Evolutionary conservation across 2,113 vertebrate species (phyloP).

Genomic region (Ceyx margarethae): DNA sequence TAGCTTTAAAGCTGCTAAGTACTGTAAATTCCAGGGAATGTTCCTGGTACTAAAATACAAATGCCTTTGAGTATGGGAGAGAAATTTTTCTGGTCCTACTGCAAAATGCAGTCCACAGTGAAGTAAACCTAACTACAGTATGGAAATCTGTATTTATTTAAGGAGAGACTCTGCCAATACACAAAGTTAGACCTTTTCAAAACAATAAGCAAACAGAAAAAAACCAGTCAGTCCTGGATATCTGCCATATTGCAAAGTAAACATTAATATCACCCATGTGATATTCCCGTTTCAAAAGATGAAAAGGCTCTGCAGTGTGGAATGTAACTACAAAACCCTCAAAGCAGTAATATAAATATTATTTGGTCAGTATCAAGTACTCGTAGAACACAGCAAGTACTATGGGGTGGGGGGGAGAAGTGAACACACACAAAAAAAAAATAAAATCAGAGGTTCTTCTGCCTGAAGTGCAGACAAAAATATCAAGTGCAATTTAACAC

Average conservation of each 20-base stretch:
- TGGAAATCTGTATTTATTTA: neutral
- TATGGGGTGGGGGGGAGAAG: rapidly evolving
- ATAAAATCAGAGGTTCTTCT: neutral
- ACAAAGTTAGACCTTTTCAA: neutral
- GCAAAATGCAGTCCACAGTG: neutral
- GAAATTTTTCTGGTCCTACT: neutral
- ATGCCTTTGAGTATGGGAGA: neutral
- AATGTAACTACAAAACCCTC: neutral
- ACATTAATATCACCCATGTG: neutral
- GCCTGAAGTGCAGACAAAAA: neutral
- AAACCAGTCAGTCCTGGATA: neutral
- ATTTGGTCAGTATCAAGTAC: neutral
- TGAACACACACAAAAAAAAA: neutral
- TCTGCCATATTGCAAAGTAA: neutral
- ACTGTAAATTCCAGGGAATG: neutral
- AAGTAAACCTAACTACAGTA: neutral
- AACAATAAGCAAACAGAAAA: neutral
- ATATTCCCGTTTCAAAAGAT: neutral
- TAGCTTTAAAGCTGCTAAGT: neutral
- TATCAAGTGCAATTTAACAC: neutral
- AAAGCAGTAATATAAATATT: neutral
- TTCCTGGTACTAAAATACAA: neutral
- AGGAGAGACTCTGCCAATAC: neutral
- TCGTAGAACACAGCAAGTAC: neutral
- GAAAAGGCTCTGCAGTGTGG: neutral